Conservation (phyloP, 1,140 invertebrate genomes). For the Nymphalis io region DNA sequence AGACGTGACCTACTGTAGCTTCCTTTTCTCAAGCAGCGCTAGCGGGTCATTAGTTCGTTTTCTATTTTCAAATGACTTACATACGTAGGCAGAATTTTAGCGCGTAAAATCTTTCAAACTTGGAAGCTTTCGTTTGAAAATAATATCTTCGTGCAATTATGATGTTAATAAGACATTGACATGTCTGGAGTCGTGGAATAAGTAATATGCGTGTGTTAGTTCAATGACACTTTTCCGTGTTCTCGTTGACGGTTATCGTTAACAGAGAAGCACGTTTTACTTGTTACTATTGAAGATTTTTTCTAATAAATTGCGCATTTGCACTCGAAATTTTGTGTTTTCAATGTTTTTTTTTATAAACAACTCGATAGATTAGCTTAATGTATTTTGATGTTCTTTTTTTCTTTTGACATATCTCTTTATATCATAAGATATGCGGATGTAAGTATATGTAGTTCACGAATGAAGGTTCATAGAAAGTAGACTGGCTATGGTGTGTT, state of each 20-base stretch:
- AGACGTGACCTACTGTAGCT: neutral
- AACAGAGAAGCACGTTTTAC: neutral
- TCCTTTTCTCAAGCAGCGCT: neutral
- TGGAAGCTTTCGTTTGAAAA: constrained; percentile 6
- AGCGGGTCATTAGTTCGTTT: constrained; percentile 12
- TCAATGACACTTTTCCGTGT: constrained; percentile 14
- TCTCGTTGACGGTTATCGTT: neutral
- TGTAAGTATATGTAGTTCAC: too few species aligned
- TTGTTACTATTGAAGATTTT: neutral
- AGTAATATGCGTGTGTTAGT: neutral
- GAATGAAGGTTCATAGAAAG: too few species aligned
- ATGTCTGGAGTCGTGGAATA: constrained; percentile 12
- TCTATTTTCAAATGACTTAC: constrained; percentile 5
- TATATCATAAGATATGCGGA: too few species aligned
- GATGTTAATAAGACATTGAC: constrained; percentile 5
- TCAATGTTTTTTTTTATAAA: neutral
- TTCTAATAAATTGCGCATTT: too few species aligned
- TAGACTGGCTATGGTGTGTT: too few species aligned
- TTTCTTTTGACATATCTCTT: too few species aligned
- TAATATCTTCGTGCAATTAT: constrained; percentile 9
- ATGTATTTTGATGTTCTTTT: too few species aligned
- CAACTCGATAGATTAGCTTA: neutral
- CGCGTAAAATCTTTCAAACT: neutral
- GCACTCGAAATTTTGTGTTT: too few species aligned
- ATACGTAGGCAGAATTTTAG: neutral